phyloP scores from a whole-genome alignment of 2,888 invertebrate genomes.

The Isoperla grammatica region DNA sequence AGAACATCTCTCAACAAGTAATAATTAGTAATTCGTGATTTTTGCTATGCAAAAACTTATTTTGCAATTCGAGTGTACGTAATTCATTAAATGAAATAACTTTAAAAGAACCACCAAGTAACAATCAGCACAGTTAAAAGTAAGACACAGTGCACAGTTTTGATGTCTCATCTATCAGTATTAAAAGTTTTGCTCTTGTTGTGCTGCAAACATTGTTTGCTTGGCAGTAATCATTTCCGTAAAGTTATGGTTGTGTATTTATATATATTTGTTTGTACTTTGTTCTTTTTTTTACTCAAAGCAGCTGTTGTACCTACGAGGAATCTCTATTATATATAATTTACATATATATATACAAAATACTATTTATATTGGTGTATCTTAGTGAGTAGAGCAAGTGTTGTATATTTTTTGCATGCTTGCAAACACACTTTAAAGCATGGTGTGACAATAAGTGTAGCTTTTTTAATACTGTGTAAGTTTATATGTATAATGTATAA shows the following conservation, averaged over 20 bases:
- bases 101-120: too few species aligned
- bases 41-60: constrained; percentile 20
- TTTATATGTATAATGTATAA: not conserved
- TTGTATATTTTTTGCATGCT: constrained; percentile 12
- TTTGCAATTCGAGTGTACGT: not conserved
- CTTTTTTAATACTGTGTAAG: constrained; percentile 16
- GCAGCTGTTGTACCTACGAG: too few species aligned
- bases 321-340: constrained; percentile 6
- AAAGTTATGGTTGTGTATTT: too few species aligned
- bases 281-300: not conserved
- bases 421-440: not conserved
- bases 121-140: not conserved
- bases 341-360: not conserved
- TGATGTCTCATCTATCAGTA: not conserved
- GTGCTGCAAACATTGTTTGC: too few species aligned
- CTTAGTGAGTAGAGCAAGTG: constrained; percentile 21
- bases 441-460: constrained; percentile 25
- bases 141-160: not conserved
- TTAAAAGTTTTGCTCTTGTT: not conserved
- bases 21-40: not conserved
- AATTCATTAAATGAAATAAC: too few species aligned
- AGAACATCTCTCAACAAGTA: not conserved
- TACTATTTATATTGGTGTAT: constrained; percentile 5
- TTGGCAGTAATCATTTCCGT: too few species aligned
- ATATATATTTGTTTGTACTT: not conserved